Evolutionary conservation across 2,888 invertebrate genomes (phyloP).

Genomic region (Drosophila fungiperda): DNA sequence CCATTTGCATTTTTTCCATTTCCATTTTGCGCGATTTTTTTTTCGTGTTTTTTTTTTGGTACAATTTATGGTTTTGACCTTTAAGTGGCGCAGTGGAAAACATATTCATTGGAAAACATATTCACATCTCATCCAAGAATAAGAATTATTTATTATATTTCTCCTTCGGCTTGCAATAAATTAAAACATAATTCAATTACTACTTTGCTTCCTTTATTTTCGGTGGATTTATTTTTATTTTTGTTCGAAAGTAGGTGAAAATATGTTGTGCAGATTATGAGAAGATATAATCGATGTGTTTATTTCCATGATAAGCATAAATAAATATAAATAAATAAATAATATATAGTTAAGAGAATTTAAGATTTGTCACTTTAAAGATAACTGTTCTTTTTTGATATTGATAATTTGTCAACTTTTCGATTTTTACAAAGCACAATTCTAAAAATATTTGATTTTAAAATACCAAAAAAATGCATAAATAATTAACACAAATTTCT

Average conservation of each 20-base stretch:
- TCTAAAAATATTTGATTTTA: neutral
- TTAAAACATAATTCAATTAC: constrained; percentile 22
- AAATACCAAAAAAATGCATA: constrained; percentile 5
- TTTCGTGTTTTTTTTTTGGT: neutral
- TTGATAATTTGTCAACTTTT: neutral
- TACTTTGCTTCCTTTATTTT: constrained; percentile 3
- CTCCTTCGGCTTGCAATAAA: constrained; percentile 12
- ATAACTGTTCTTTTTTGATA: neutral
- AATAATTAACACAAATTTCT: neutral
- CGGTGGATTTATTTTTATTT: neutral
- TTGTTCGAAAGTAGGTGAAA: neutral
- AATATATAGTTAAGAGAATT: neutral
- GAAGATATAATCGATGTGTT: neutral
- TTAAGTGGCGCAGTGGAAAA: constrained; percentile 31
- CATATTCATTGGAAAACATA: constrained; percentile 51
- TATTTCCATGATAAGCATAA: too few relatives aligned
- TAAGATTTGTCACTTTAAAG: neutral
- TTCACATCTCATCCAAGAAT: constrained; percentile 20
- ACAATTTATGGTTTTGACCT: constrained; percentile 63
- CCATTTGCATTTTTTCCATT: constrained; percentile 24
- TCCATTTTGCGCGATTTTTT: constrained; percentile 30
- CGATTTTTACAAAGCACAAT: neutral
- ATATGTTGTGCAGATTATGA: neutral
- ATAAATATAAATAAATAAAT: too few relatives aligned
- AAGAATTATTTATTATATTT: constrained; percentile 27